Percentiles rank a stretch among this genome's conserved stretches.
phyloP scores from a whole-genome alignment of 2,797 vertebrate genomes.

The Leuciscus waleckii region DNA sequence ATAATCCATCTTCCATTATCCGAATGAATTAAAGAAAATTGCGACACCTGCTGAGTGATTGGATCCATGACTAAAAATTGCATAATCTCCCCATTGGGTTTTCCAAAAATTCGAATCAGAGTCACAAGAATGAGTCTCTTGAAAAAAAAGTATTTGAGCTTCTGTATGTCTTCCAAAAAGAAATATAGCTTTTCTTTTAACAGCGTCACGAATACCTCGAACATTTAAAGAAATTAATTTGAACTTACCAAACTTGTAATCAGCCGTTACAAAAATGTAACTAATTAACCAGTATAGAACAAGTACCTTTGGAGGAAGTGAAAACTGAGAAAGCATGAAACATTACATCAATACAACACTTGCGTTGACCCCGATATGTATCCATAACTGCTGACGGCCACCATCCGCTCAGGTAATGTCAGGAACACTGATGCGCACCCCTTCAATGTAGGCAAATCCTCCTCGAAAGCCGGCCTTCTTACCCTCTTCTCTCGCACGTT shows the following conservation, averaged over 20 bases:
- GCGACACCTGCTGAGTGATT: too few species aligned
- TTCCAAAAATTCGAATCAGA: not conserved
- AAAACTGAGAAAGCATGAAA: not conserved
- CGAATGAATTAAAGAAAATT: not conserved
- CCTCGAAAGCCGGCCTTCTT: not conserved
- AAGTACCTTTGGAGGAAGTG: not conserved
- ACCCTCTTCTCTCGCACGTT: not conserved
- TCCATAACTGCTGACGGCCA: not conserved
- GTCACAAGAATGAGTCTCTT: not conserved
- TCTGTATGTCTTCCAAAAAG: not conserved
- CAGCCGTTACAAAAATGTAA: not conserved
- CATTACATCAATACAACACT: not conserved
- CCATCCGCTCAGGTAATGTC: not conserved
- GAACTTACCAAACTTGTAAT: not conserved
- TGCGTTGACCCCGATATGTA: not conserved
- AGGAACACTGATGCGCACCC: not conserved
- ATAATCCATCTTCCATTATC: not conserved
- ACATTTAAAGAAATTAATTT: conserved; percentile 1
- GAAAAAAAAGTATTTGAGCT: not conserved
- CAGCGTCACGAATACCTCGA: not conserved
- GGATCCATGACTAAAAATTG: too few species aligned
- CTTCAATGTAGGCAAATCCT: not conserved
- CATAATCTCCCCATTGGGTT: not conserved
- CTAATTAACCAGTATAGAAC: not conserved
- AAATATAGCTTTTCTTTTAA: not conserved